Evolutionary conservation across 2,797 vertebrate species (phyloP), one percentile per base, ranked within the genome.

Genomic region (Setipinna tenuifilis): DNA sequence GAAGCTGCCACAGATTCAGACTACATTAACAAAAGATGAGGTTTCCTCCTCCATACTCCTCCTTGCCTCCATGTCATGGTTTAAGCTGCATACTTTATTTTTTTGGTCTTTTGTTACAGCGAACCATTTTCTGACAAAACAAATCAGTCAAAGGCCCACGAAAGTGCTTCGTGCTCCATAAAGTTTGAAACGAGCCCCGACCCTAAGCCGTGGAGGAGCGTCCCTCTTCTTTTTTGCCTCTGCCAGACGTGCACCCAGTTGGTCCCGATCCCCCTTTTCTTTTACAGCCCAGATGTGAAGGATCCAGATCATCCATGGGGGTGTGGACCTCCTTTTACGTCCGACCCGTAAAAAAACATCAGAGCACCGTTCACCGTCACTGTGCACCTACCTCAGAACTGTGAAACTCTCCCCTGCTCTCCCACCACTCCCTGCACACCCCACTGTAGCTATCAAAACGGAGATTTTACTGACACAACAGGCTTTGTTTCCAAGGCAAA

Each of bases 401-500:
- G 25, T 54, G 50, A 54, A 54, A 54, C 14, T 9, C 50, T 54
- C 50, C 9, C 50, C 50, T 48, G 4, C 6, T 0, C 23, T 9
- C 3, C 65, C 68, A 17, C 68, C 16, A 5, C 28, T 31, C 4
- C 68, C 16, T 28, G 11, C 16, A 54, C 14, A 28, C 16, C 11
- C 16, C 28, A n/a, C 58, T 21, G 19, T 75, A 35, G 28, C 28
- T 75, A 75, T 75, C 68, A 35, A 35, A 75, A 35, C 68, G 16
- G 68, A 75, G 68, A 41, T 35, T 75, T 35, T 6, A 17, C 68
- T 75, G 68, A 75, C 14, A 75, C 68, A 75, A 75, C 68, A 75
- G 68, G 28, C 68, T 35, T 75, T 75, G 68, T 75, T 75, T 75
- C 68, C 68, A 75, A 75, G 28, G 31, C 68, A 75, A 75, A 75